phyloP scores from a whole-genome alignment of 2,888 invertebrate species.

The Andrena bicolor region DNA sequence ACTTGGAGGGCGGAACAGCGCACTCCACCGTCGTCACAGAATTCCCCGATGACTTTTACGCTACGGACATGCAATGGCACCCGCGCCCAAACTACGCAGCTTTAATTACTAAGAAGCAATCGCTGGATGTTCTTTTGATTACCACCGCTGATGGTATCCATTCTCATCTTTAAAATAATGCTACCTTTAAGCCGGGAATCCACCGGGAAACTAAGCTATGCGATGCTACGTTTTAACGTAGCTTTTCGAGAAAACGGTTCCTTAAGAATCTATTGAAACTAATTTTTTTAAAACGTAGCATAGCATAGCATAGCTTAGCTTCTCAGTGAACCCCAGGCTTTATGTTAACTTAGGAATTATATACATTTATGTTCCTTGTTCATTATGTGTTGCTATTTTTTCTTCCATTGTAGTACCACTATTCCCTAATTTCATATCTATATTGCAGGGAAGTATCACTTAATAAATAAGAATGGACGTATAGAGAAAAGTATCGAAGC shows the following conservation, averaged over 20 bases:
- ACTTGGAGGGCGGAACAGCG: constrained; percentile 89
- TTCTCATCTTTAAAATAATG: constrained; percentile 64
- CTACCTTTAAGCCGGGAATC: neutral
- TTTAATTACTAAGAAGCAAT: constrained; percentile 86
- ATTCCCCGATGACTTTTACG: constrained; percentile 93
- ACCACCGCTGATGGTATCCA: constrained; percentile 94
- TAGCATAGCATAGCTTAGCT: too few species aligned
- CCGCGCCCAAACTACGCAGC: constrained; percentile 88
- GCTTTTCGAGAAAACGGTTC: too few species aligned
- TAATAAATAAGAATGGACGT: constrained; percentile 95
- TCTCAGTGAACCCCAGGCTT: too few species aligned
- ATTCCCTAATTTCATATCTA: neutral
- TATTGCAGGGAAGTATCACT: constrained; percentile 90
- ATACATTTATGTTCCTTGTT: too few species aligned
- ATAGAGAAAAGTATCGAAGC: constrained; percentile 97
- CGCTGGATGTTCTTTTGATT: constrained; percentile 93
- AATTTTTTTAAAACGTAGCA: too few species aligned
- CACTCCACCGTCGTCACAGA: constrained; percentile 92
- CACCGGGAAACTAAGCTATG: too few species aligned
- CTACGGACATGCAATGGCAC: constrained; percentile 96
- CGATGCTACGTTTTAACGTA: too few species aligned
- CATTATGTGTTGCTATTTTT: neutral
- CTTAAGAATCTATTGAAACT: too few species aligned
- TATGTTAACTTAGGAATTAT: neutral
- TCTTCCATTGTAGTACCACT: neutral